Conservation (phyloP, 2,888 invertebrate species). For the Dysmachus trigonus region DNA sequence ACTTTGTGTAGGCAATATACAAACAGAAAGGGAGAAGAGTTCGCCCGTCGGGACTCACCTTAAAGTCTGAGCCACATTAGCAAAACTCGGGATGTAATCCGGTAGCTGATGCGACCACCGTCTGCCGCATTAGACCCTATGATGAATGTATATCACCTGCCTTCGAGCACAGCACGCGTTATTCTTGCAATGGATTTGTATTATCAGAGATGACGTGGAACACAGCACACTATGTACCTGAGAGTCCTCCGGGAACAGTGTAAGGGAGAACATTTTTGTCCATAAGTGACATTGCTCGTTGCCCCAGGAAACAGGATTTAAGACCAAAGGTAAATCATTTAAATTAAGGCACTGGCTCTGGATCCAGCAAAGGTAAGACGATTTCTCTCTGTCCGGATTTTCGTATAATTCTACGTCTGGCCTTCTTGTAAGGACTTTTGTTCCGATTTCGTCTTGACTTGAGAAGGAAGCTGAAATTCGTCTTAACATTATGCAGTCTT, state of each 20-base stretch:
- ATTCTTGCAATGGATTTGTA: not conserved
- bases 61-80: not conserved
- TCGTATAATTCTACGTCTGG: not conserved
- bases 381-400: not conserved
- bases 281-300: not conserved
- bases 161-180: not conserved
- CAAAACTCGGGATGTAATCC: not conserved
- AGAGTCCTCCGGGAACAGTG: not conserved
- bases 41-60: not conserved
- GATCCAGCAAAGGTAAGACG: not conserved
- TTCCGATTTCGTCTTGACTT: not conserved
- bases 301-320: not conserved
- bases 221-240: not conserved
- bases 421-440: not conserved
- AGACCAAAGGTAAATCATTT: not conserved
- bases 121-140: not conserved
- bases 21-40: no score
- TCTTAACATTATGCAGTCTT: not conserved
- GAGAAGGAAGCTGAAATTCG: not conserved
- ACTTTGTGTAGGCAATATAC: not conserved
- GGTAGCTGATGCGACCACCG: not conserved
- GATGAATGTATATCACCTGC: not conserved
- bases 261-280: not conserved
- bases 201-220: not conserved
- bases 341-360: not conserved